Evolutionary conservation across 2,113 vertebrate genomes (phyloP), one percentile per base, ranked within the genome.

Genomic region (Chelonoidis abingdonii): DNA sequence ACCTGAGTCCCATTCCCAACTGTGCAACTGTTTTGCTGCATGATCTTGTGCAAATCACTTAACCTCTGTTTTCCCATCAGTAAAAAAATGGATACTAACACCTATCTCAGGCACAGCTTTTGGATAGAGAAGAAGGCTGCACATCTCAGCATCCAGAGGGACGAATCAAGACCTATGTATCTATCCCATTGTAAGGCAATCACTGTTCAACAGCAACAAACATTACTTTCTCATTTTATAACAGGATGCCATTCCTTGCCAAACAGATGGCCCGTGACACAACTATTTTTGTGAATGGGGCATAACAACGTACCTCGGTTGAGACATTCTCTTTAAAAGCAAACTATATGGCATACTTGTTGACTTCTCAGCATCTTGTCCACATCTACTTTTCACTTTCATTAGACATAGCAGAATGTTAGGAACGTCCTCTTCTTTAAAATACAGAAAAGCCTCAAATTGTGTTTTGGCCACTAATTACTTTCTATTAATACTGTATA

Each of bases 381-480:
- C 38, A n/a, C 75, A 44, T 11, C 59, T 35, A 49, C 83, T 88
- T 47, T 78, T 50, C 54, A 85, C 29, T 62, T 38, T 6, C 1
- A 0, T 11, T 76, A 54, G 8, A n/a, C 8, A 38, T 19, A 85
- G 8, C 4, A 25, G 53, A 78, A 93, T 4, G 50, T 31, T 31
- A 57, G 11, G 86, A 89, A 52, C 9, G 62, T 11, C 19, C 14
- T 24, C 84, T 83, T 38, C 89, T 88, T 76, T 87, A 94, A 90
- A 92, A 21, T 3, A 24, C 21, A 27, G 2, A 65, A 19, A 53
- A 1, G 2, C 53, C 2, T 29, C 27, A 35, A 35, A 47, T 1
- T 16, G 2, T 49, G 35, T 29, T 97, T 92, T 80, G 84, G 85
- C 41, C 49, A 44, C 41, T 65, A 88, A 52, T 0, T 19, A 1